A percentile compares a stretch with the other conserved stretches of the same genome.
Conservation (phyloP, 64 coral and sea anemone genomes). For the Pachyseris speciosa region DNA sequence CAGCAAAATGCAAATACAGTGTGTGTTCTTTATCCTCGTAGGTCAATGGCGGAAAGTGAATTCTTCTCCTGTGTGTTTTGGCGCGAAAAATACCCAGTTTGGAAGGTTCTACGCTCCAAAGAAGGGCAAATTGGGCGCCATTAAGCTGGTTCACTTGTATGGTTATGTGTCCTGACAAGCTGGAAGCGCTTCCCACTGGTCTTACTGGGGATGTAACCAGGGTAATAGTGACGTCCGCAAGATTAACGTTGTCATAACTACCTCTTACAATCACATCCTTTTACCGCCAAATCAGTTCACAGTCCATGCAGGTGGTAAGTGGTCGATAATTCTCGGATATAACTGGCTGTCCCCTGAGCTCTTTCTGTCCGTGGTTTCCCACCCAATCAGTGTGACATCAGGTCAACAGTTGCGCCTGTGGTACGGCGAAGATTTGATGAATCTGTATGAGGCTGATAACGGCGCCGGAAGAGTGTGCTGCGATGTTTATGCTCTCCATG, state of each 20-base stretch:
- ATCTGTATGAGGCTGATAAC: neutral
- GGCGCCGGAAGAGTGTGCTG: neutral
- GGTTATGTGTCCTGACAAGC: neutral
- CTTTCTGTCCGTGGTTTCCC: neutral
- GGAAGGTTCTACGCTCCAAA: neutral
- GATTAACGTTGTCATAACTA: neutral
- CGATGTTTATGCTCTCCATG: too few species aligned
- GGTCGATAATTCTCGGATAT: neutral
- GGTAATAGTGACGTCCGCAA: too few species aligned
- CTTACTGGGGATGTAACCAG: neutral
- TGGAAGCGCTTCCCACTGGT: neutral
- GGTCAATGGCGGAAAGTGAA: neutral
- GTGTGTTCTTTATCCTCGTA: neutral
- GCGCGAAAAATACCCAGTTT: conserved; percentile 1
- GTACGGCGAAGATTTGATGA: neutral
- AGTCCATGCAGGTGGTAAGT: neutral
- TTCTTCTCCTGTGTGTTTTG: neutral
- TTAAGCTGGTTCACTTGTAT: conserved; percentile 12
- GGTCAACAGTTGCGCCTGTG: neutral
- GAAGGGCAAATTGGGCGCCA: neutral
- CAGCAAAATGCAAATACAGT: too few species aligned
- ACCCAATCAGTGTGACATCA: neutral
- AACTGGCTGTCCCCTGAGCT: neutral
- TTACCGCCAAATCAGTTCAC: neutral
- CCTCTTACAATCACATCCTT: neutral